Percentiles rank a stretch among this genome's conserved stretches.
Evolutionary conservation across 2,888 invertebrate genomes (phyloP).

Genomic region (Conomelus anceps): DNA sequence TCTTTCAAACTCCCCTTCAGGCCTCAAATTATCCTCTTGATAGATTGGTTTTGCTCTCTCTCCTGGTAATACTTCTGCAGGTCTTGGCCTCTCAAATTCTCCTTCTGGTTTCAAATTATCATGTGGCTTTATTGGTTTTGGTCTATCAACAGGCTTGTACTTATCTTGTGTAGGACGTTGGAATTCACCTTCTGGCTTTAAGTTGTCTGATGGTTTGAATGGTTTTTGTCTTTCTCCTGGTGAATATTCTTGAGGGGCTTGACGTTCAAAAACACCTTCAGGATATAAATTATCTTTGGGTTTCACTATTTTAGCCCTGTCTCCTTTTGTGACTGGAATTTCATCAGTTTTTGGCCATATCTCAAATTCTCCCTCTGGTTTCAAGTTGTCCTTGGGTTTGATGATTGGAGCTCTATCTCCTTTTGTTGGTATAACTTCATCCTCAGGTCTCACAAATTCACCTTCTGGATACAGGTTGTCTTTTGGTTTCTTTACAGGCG

Average conservation of each 20-base stretch:
- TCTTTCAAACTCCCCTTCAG: slow-evolving; percentile 46
- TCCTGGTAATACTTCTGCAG: slow-evolving; percentile 33
- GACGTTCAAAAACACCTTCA: slow-evolving; percentile 44
- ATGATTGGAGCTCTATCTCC: slow-evolving; percentile 43
- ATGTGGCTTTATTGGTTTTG: slow-evolving; percentile 52
- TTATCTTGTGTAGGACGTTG: slow-evolving; percentile 41
- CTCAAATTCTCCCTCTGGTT: slow-evolving; percentile 40
- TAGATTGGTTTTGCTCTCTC: slow-evolving; percentile 39
- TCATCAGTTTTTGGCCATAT: slow-evolving; percentile 38
- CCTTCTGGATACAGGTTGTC: slow-evolving; percentile 42
- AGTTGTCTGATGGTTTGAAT: slow-evolving; percentile 49
- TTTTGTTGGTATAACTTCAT: slow-evolving; percentile 40
- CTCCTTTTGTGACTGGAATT: slow-evolving; percentile 36
- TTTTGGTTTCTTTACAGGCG: slow-evolving; percentile 35
- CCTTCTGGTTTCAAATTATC: slow-evolving; percentile 48
- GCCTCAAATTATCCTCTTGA: slow-evolving; percentile 46
- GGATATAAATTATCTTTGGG: slow-evolving; percentile 48
- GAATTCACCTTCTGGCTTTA: slow-evolving; percentile 46
- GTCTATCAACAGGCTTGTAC: slow-evolving; percentile 50
- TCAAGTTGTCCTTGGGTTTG: slow-evolving; percentile 38
- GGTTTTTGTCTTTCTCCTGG: slow-evolving; percentile 50
- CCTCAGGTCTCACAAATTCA: slow-evolving; percentile 43
- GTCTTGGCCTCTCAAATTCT: slow-evolving; percentile 41
- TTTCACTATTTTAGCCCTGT: slow-evolving; percentile 39
- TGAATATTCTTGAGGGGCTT: slow-evolving; percentile 41